A percentile compares a stretch with the other conserved stretches of the same genome.
Conservation (phyloP, 2,888 invertebrate species). For the Orthosia incerta region DNA sequence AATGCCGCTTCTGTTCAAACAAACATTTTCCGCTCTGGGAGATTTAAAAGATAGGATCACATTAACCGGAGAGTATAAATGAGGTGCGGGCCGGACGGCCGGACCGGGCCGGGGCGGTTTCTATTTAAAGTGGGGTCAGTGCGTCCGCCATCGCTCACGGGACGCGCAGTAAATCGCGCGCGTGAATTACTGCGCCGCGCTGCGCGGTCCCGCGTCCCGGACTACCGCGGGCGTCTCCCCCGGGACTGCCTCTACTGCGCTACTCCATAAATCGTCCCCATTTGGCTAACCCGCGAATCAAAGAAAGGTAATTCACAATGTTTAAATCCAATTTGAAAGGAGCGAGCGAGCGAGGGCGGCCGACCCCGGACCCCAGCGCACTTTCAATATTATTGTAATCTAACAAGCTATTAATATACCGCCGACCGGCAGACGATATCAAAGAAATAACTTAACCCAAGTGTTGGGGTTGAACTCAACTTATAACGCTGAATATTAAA, state of each 20-base stretch:
- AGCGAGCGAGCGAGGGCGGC: slow-evolving; percentile 71
- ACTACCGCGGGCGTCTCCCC: slow-evolving; percentile 48
- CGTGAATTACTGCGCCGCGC: slow-evolving; percentile 71
- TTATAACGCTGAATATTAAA: slow-evolving; percentile 31
- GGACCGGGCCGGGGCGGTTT: slow-evolving; percentile 65
- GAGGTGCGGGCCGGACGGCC: slow-evolving; percentile 68
- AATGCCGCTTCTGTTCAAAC: slow-evolving; percentile 29
- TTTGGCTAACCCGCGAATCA: slow-evolving; percentile 89
- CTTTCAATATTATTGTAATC: slow-evolving; percentile 74
- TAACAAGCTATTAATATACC: slow-evolving; percentile 74
- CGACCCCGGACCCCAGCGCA: slow-evolving; percentile 63
- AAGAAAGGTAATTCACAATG: slow-evolving; percentile 89
- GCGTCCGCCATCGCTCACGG: slow-evolving; percentile 74
- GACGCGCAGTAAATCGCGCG: slow-evolving; percentile 81
- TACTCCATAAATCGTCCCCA: slow-evolving; percentile 88
- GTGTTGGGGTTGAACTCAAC: slow-evolving; percentile 32
- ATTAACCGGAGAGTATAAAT: slow-evolving; percentile 84
- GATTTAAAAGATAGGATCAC: slow-evolving; percentile 85
- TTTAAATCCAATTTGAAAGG: slow-evolving; percentile 87
- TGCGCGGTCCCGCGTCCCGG: slow-evolving; percentile 59
- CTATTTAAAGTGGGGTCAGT: slow-evolving; percentile 79
- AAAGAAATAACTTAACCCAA: slow-evolving; percentile 63
- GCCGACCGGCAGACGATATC: slow-evolving; percentile 57
- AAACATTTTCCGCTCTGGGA: slow-evolving; percentile 73
- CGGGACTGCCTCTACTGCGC: slow-evolving; percentile 70